These are phyloP conservation scores for Pristis pectinata DNA, from an alignment of 2,797 vertebrate genomes.

Conservation along the genomic window DNA sequence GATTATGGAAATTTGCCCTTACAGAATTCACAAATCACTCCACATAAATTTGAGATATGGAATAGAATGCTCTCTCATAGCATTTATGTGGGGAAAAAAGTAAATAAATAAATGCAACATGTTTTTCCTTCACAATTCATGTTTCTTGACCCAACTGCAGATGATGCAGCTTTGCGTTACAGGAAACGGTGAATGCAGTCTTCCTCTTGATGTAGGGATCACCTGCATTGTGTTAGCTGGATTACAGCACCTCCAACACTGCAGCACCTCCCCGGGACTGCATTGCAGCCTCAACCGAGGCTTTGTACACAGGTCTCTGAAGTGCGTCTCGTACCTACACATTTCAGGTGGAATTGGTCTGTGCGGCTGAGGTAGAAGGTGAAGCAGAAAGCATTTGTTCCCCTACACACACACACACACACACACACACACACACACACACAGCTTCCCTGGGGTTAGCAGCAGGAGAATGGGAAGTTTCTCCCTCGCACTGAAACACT, in stretches of 20 bases:
- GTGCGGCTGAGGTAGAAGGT: background rate
- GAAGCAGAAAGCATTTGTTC: background rate
- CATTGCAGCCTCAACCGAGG: background rate
- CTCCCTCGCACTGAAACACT: background rate
- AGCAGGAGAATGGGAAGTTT: background rate
- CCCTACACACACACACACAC: background rate
- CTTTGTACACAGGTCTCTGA: background rate
- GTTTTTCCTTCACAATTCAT: too few species aligned
- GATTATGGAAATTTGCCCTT: too few species aligned
- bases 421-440: background rate
- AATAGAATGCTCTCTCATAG: too few species aligned
- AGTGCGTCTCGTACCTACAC: background rate
- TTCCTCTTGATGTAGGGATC: too few species aligned
- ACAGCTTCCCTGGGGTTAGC: background rate
- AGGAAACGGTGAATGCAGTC: too few species aligned
- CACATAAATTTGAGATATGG: too few species aligned
- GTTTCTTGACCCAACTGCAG: too few species aligned
- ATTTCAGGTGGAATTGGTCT: background rate
- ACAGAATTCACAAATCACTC: too few species aligned
- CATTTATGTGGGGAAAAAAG: too few species aligned
- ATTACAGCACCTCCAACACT: background rate
- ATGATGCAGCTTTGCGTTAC: too few species aligned
- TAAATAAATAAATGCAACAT: too few species aligned
- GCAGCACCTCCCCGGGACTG: background rate
- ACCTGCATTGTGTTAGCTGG: too few species aligned